These are phyloP conservation scores for Xestobium rufovillosum DNA, from an alignment of 2,888 invertebrate genomes.

Conservation along the genomic window DNA sequence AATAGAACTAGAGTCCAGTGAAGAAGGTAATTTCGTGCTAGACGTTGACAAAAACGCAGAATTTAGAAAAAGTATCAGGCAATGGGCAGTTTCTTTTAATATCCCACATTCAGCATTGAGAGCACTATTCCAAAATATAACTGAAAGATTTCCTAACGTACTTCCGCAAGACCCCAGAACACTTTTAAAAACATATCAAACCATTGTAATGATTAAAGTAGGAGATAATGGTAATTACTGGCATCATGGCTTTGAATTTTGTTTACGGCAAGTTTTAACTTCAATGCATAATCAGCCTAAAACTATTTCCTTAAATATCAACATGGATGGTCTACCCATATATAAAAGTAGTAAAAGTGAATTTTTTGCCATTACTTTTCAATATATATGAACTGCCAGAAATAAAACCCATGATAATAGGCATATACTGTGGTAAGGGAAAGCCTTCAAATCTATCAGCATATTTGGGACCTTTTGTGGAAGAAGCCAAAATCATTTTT, in stretches of 20 bases:
- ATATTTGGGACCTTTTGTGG: slow-evolving; percentile 18
- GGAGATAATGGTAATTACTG: slow-evolving; percentile 16
- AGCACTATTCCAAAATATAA: slow-evolving; percentile 7
- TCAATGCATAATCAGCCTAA: too few relatives aligned
- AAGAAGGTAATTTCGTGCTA: slow-evolving; percentile 4
- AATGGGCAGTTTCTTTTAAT: slow-evolving; percentile 15
- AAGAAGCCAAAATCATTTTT: slow-evolving; percentile 18
- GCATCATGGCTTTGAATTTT: too few relatives aligned
- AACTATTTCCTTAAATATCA: slow-evolving; percentile 20
- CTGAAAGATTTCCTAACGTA: slow-evolving; percentile 7
- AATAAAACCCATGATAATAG: slow-evolving; percentile 18
- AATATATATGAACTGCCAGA: slow-evolving; percentile 18
- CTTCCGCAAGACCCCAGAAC: too few relatives aligned
- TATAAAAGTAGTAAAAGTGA: slow-evolving; percentile 21
- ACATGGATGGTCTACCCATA: slow-evolving; percentile 23
- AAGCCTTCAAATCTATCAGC: slow-evolving; percentile 15
- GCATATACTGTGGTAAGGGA: slow-evolving; percentile 18
- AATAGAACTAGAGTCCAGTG: too few relatives aligned
- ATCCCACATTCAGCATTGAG: slow-evolving; percentile 7
- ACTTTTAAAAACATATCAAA: too few relatives aligned
- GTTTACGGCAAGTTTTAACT: too few relatives aligned
- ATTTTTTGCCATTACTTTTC: slow-evolving; percentile 19
- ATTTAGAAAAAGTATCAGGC: slow-evolving; percentile 11
- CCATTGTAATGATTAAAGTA: slow-evolving; percentile 12
- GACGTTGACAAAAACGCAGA: slow-evolving; percentile 8